These are phyloP conservation scores for Agonopterix heracliana DNA, from an alignment of 2,888 invertebrate genomes.

Conservation along the genomic window DNA sequence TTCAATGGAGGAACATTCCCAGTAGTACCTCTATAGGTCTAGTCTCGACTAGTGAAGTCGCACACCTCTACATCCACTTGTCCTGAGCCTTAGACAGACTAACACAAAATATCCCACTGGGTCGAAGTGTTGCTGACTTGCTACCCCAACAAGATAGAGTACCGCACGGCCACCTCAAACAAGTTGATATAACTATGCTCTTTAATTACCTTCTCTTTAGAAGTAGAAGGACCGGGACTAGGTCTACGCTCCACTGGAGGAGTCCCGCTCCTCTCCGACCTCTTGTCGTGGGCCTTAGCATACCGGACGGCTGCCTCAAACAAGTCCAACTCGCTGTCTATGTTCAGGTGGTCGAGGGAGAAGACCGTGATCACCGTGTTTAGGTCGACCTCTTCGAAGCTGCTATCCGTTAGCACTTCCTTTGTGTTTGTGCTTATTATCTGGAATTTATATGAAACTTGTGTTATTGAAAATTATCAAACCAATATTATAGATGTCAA, in stretches of 20 bases:
- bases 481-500: too few species aligned
- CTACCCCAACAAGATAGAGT: too few species aligned
- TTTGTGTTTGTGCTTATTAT: slow-evolving; percentile 86
- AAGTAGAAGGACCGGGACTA: slow-evolving; percentile 58
- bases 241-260: slow-evolving; percentile 41
- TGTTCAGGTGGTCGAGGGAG: slow-evolving; percentile 83
- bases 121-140: too few species aligned
- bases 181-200: slow-evolving; percentile 4
- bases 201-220: slow-evolving; percentile 38
- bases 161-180: too few species aligned
- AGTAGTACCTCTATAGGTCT: too few species aligned
- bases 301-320: slow-evolving; percentile 83
- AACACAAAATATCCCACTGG: too few species aligned
- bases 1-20: too few species aligned
- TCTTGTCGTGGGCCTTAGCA: slow-evolving; percentile 53
- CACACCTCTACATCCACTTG: too few species aligned
- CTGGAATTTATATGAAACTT: slow-evolving; percentile 42
- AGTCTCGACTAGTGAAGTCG: too few species aligned
- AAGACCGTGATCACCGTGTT: slow-evolving; percentile 85
- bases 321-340: slow-evolving; percentile 85
- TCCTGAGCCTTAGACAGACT: too few species aligned
- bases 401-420: slow-evolving; percentile 83
- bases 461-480: background rate
- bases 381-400: slow-evolving; percentile 86
- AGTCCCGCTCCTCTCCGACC: slow-evolving; percentile 43